Percentiles rank a stretch among this genome's conserved stretches.
Evolutionary conservation across 1,140 invertebrate species (phyloP).

Genomic region (Papilio polyxenes): DNA sequence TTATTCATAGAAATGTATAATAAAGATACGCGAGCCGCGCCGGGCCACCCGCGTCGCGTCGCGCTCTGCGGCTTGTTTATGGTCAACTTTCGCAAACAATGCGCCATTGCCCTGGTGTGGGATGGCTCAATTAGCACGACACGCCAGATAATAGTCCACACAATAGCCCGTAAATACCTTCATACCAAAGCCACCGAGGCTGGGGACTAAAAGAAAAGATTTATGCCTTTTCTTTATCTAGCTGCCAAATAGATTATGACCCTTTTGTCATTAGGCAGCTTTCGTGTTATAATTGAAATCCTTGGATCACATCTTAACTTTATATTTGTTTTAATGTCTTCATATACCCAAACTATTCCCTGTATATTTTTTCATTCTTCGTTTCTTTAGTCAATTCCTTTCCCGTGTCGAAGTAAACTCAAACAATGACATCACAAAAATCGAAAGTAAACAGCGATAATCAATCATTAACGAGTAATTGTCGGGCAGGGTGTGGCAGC

Average conservation of each 20-base stretch:
- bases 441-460: conserved; percentile 69
- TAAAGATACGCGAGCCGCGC: conserved; percentile 24
- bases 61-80: conserved; percentile 59
- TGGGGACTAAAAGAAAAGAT: conserved; percentile 42
- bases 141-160: conserved; percentile 62
- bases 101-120: conserved; percentile 59
- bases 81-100: conserved; percentile 76
- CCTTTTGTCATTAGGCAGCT: conserved; percentile 27
- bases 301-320: not conserved
- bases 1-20: conserved; percentile 34
- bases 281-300: not conserved
- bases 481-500: conserved; percentile 44
- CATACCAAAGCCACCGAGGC: conserved; percentile 48
- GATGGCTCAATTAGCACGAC: conserved; percentile 77
- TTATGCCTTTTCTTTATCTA: conserved; percentile 44
- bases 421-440: conserved; percentile 64
- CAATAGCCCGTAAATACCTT: conserved; percentile 69
- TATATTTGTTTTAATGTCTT: not conserved
- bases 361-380: not conserved
- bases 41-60: conserved; percentile 65
- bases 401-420: conserved; percentile 44
- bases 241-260: conserved; percentile 34
- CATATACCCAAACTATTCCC: not conserved
- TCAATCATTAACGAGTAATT: conserved; percentile 72
- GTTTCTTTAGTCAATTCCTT: not conserved